Base-by-base conservation (phyloP, 2,113 vertebrate genomes). In the Phaethon lepturus region DNA sequence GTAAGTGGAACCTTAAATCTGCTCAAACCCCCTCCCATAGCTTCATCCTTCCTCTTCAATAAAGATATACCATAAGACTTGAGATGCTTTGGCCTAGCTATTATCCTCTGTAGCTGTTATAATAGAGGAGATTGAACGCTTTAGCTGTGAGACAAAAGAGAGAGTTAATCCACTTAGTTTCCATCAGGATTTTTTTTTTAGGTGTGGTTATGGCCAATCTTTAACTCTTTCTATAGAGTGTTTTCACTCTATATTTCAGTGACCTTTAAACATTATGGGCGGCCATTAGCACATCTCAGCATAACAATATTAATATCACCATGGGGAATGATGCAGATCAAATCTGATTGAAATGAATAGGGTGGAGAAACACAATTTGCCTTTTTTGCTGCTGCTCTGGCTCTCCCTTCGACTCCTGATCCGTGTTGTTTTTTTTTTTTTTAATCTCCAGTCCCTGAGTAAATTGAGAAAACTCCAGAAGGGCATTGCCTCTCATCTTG, bases 251-350 rank as follows among this genome's bases (percentile, higher is more conserved):
- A 0, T 45, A 33, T 9, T 50, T 55, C 50, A 11, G 31, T 25
- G 91, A 91, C 77, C 66, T 82, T 93, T 23, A 88, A 85, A 47
- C 24, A 25, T 38, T 47, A 90, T 35, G 81, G 42, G 74, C 38
- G 5, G 56, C 76, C 80, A 76, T 97, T 96, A 96, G 55, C 95
- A 71, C 93, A 88, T 85, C 35, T 94, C 84, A 90, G 47, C 74
- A 50, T 63, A 91, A 97, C 93, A 93, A 79, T 66, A 80, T 94
- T 74, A 91, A 91, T 91, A 92, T 28, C 29, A 75, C 64, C 2
- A 3, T 42, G 52, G 52, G 89, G 11, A 92, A 88, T 1, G 7
- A 89, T 1, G 24, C 47, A 49, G 33, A 78, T 94, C n/a, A 84
- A 64, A 73, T 8, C 2, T 76, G 25, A 91, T 38, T 68, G 49